Evolutionary conservation across 2,113 vertebrate species (phyloP), one percentile per base, ranked within the genome.

Genomic region (Salvelinus namaycush): DNA sequence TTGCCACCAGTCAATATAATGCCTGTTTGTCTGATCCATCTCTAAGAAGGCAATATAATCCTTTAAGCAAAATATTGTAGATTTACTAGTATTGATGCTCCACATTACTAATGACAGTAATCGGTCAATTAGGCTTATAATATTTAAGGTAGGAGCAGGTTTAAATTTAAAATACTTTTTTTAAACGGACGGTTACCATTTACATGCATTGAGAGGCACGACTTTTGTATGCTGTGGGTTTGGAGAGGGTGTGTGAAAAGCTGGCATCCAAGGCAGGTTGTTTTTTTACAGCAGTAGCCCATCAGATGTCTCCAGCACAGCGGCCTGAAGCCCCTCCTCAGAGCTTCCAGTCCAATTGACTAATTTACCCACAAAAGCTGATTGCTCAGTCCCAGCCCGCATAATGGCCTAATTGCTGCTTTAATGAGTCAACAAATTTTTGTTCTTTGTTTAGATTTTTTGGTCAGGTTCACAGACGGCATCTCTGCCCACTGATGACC

Each of bases 291-390:
- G 51, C 51, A 54, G 16, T 4, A 18, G 69, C 81, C 87, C 87
- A 83, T 89, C 93, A 92, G 90, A 93, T 91, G 87, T 89, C 87
- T 92, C 81, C 75, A 68, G 87, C 87, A 83, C 78, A 49, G 84
- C 26, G 14, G 87, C 81, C 87, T 86, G 57, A 68, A 85, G 83
- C 84, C 78, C 88, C 80, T 90, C 91, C 89, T 91, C 86, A 83
- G 88, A 87, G 86, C 80, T 79, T 86, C 83, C 80, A 87, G 81
- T 88, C 81, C 91, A 90, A 92, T 91, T 91, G 88, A 90, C 92
- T 91, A 82, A 87, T 93, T 93, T 93, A 93, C 87, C 89, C 85
- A 90, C 89, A 89, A 90, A 90, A 91, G 82, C 91, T 90, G 88
- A 79, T 76, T 86, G 83, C 76, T 78, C 76, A 70, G 88, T 90